Evolutionary conservation across 2,797 vertebrate genomes (phyloP), one percentile per base, ranked within the genome.

Genomic region (Malacoctenus gilli): DNA sequence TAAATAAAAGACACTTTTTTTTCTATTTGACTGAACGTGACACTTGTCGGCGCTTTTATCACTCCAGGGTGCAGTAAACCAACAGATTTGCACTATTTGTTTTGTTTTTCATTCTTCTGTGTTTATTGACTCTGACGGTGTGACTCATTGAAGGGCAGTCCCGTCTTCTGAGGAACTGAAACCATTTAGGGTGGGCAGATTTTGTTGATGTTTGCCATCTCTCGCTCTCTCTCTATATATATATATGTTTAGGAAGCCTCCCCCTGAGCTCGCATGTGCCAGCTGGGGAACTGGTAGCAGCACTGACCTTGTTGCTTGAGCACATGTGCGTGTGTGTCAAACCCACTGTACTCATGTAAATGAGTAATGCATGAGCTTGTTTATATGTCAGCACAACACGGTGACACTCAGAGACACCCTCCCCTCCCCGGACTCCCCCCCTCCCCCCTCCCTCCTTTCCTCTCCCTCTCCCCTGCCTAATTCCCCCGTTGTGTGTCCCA

Each of bases 321-420:
- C 14, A 59, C 65, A 59, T 31, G 15, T 54, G 61, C 3, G 9
- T 37, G 30, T 21, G 56, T 80, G 77, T 81, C 79, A 77, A 57
- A 70, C 30, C 49, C 54, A 62, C 72, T 79, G 69, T 15, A 23
- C 23, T 75, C 68, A 66, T 78, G 73, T 82, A 73, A 79, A 87
- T 87, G 75, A 85, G 84, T 86, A 85, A 87, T 80, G 73, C 78
- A 79, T 84, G 75, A 83, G 78, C 76, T 79, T 87, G 88, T 88
- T 87, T 82, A 57, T 80, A 60, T 85, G 86, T 86, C 80, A 79
- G 80, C 76, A 67, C 69, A 71, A 82, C 81, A 73, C 64, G n/a
- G 65, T 31, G 61, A 69, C 74, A 59, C 59, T 48, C 43, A 48
- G 32, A 22, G 49, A 40, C 40, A 48, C 44, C 31, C 38, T 8